Percentiles rank a stretch among this genome's conserved stretches.
Evolutionary conservation across 2,113 vertebrate genomes (phyloP).

Genomic region (Ploceus nigricollis): DNA sequence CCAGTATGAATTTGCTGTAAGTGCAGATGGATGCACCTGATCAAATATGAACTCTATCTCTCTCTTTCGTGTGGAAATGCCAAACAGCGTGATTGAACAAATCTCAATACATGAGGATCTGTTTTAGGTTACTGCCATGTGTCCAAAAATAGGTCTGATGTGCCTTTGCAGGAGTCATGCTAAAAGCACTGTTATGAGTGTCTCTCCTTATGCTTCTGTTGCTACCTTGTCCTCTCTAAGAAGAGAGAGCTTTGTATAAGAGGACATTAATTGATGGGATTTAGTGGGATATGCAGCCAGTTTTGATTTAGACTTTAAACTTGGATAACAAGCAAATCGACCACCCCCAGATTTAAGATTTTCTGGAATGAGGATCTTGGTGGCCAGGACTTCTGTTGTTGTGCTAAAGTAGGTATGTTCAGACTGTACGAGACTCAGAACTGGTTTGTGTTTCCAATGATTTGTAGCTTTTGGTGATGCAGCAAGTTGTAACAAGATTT

Average conservation of each 20-base stretch:
- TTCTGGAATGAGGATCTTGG: not conserved
- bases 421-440: not conserved
- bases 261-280: not conserved
- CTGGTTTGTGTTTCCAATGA: not conserved
- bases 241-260: not conserved
- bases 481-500: not conserved
- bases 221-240: not conserved
- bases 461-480: not conserved
- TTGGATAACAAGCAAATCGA: not conserved
- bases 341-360: not conserved
- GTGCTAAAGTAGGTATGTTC: not conserved
- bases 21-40: not conserved
- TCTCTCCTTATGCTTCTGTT: not conserved
- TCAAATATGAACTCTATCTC: not conserved
- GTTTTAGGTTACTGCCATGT: not conserved
- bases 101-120: not conserved
- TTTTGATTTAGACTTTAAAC: not conserved
- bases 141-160: not conserved
- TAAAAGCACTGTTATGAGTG: not conserved
- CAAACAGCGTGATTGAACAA: not conserved
- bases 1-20: not conserved
- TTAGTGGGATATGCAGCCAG: not conserved
- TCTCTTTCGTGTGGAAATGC: not conserved
- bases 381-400: not conserved
- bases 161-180: not conserved